Percentiles rank a stretch among this genome's conserved stretches.
phyloP scores from a whole-genome alignment of 2,888 invertebrate genomes.

The Catocala sponsa region DNA sequence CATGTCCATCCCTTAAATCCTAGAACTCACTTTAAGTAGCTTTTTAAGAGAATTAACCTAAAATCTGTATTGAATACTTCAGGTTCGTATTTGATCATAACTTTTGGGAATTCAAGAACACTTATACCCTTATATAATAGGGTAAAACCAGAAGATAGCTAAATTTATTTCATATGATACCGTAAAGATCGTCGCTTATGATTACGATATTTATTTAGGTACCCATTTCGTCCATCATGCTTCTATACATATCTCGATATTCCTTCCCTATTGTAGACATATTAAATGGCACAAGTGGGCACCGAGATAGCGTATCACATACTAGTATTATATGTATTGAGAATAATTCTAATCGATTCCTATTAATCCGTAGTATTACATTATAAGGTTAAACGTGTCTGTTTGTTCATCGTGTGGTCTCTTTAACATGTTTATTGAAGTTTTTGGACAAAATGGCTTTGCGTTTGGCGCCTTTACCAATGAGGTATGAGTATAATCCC shows the following conservation, averaged over 20 bases:
- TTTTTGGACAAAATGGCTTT: no score
- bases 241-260: slow-evolving; percentile 40
- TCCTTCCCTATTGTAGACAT: slow-evolving; percentile 30
- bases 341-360: neutral
- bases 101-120: slow-evolving; percentile 28
- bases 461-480: no score
- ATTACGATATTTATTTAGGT: slow-evolving; percentile 49
- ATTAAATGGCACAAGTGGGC: slow-evolving; percentile 20
- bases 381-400: no score
- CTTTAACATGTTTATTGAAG: no score
- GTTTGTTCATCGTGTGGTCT: no score
- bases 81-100: slow-evolving; percentile 22
- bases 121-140: slow-evolving; percentile 38
- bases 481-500: no score
- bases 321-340: neutral
- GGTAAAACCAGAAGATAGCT: slow-evolving; percentile 43
- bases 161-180: slow-evolving; percentile 47
- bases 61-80: neutral
- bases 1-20: no score
- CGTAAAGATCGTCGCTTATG: slow-evolving; percentile 40
- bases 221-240: slow-evolving; percentile 43
- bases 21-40: no score
- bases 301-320: slow-evolving; percentile 10
- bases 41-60: no score
- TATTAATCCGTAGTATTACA: no score